Evolutionary conservation across 2,888 invertebrate genomes (phyloP), one percentile per base, ranked within the genome.

Genomic region (Caenorhabditis afra): DNA sequence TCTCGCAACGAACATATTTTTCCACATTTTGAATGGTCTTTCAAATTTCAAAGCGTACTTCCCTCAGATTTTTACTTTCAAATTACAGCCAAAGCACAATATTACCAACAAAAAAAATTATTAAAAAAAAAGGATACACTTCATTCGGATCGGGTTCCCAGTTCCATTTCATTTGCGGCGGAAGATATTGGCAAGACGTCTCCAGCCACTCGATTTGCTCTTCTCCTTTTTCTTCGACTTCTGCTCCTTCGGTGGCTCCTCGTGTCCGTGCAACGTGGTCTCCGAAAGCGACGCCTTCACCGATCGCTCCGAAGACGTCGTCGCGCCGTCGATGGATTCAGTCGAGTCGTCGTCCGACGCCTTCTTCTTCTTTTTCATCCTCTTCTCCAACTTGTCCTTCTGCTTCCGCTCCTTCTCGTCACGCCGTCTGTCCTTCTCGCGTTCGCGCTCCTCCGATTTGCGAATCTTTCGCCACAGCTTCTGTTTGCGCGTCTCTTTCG

Each of bases 141-240:
- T n/a, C n/a, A n/a, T n/a, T n/a, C n/a, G n/a, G n/a, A n/a, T 52
- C 52, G 23, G 29, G 23, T n/a, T 20, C 1, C 22, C 22, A 50
- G 12, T 3, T 3, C 3, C 3, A 7, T 7, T 50, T 12, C n/a
- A 5, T 23, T 58, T 73, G 12, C 22, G 57, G 3, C 45, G 29
- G 35, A 65, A 65, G 45, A 65, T 50, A 16, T 62, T 52, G 4
- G 55, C 44, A 18, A 71, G 41, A 0, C 61, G 58, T 61, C 58
- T 53, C 62, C 75, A 62, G 20, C 61, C 44, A 35, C 67, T 67
- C 49, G 66, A 62, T 22, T 67, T 67, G 53, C 75, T 66, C 61
- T 64, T 66, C 39, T 53, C 49, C 10, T n/a, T 39, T 37, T 11
- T 49, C 50, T 35, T 57, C 39, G 18, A 16, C 52, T 59, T 68